Conservation (phyloP, 1,140 invertebrate genomes). For the Conus betulinus region DNA sequence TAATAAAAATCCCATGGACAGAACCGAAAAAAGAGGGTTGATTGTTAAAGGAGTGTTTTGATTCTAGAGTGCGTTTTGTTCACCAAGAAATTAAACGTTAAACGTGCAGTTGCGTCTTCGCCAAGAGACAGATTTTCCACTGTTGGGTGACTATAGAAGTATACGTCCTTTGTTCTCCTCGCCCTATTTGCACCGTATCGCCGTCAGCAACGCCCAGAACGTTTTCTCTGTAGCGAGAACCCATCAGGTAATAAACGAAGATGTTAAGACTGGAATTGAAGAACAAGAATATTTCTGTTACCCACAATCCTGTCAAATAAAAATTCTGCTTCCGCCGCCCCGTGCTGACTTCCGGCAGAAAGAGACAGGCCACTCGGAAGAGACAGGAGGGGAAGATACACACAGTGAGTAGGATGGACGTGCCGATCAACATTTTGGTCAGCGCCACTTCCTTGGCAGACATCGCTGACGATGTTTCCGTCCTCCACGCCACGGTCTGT, state of each 20-base stretch:
- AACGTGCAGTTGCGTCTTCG: no score
- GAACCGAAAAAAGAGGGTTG: no score
- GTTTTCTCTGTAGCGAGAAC: not conserved
- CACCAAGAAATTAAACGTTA: no score
- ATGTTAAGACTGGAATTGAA: not conserved
- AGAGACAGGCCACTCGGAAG: not conserved
- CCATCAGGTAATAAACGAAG: not conserved
- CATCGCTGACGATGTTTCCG: not conserved
- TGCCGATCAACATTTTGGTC: slow-evolving; percentile 15
- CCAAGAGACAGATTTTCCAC: no score
- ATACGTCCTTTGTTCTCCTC: not conserved
- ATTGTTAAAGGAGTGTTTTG: no score
- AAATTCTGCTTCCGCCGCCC: not conserved
- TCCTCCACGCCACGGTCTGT: not conserved
- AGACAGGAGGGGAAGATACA: not conserved
- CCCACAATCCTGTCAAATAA: not conserved
- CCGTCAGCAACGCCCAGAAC: not conserved
- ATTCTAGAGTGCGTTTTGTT: no score
- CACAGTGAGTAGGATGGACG: not conserved
- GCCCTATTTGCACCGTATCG: not conserved
- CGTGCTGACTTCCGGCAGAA: not conserved
- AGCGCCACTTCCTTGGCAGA: not conserved
- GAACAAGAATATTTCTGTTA: not conserved
- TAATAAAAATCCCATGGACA: no score
- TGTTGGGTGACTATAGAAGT: no score